Base-by-base conservation (phyloP, 2,888 invertebrate genomes). In the Ectobius pallidus region DNA sequence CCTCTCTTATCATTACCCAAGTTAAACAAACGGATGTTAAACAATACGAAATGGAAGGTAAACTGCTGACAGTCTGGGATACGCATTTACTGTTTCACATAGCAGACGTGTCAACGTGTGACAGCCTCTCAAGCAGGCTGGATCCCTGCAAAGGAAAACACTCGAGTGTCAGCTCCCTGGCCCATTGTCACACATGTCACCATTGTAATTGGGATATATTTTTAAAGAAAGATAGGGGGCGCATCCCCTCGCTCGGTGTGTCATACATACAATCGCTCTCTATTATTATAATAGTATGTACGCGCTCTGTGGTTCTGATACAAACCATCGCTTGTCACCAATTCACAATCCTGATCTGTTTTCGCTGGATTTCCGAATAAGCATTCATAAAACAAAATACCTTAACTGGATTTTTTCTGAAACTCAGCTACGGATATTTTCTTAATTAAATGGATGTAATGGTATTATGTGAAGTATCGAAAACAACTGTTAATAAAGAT, bases 81-180 rank as follows among this genome's bases (percentile, higher is more conserved):
- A 14, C 30, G n/a, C 58, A 58, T 22, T 58, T 58, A 58, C 58
- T 30, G 58, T 58, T 58, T 58, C 58, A 55, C 9, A 27, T 55
- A 62, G 46, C 46, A 20, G 46, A 46, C 71, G 39, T 49, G 63
- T 71, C 71, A 71, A 71, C n/a, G 63, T 71, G 49, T 71, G 71
- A 71, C 71, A 63, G 32, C 34, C 65, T 20, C 49, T 49, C 46
- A 42, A 25, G n/a, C 30, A 39, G 14, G 27, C 32, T 18, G 32
- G 34, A n/a, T 25, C 22, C 42, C 30, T 11, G 27, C 71, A 30
- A 71, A 71, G 71, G 63, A 71, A 71, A 71, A 71, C 71, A 71
- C 71, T 71, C 22, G 63, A 71, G 30, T 20, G 39, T 52, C 69
- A 32, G 49, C 20, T 20, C 52, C 61, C 32, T n/a, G 44, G 27